A percentile compares a stretch with the other conserved stretches of the same genome.
phyloP scores from a whole-genome alignment of 2,888 invertebrate species.

The Caenorhabditis plicata region DNA sequence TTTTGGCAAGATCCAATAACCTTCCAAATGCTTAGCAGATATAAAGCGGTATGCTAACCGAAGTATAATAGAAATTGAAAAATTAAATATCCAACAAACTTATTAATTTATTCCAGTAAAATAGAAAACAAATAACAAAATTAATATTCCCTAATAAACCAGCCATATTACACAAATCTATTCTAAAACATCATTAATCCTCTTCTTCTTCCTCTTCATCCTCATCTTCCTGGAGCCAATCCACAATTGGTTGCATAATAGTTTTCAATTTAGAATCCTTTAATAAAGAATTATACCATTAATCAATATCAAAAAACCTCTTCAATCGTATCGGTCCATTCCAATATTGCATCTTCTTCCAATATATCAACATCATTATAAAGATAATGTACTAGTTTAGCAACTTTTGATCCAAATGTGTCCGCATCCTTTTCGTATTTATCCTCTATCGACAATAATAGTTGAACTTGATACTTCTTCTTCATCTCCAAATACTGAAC shows the following conservation, averaged over 20 bases:
- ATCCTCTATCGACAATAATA: conserved; percentile 55
- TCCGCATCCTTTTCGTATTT: conserved; percentile 8
- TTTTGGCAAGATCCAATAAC: no score
- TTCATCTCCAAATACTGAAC: conserved; percentile 8
- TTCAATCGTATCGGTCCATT: conserved; percentile 43
- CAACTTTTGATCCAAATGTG: conserved; percentile 6
- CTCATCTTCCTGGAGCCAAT: conserved; percentile 43
- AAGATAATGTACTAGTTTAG: conserved; percentile 44
- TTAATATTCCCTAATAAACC: no score
- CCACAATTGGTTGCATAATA: conserved; percentile 35
- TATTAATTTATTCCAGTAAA: no score
- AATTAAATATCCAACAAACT: no score
- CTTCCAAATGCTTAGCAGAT: no score
- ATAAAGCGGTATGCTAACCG: no score
- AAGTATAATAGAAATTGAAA: no score
- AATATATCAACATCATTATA: conserved; percentile 44
- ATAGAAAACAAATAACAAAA: neutral
- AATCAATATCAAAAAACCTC: conserved; percentile 1
- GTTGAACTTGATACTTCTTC: conserved; percentile 41
- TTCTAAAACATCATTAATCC: conserved; percentile 18
- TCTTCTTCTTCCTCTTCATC: conserved; percentile 42
- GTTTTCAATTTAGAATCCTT: conserved; percentile 12
- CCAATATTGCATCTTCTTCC: conserved; percentile 38
- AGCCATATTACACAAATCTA: no score
- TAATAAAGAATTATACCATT: neutral